A percentile compares a stretch with the other conserved stretches of the same genome.
These are phyloP conservation scores for Sebastes paucispinis DNA, from an alignment of 2,797 vertebrate genomes.

Conservation along the genomic window DNA sequence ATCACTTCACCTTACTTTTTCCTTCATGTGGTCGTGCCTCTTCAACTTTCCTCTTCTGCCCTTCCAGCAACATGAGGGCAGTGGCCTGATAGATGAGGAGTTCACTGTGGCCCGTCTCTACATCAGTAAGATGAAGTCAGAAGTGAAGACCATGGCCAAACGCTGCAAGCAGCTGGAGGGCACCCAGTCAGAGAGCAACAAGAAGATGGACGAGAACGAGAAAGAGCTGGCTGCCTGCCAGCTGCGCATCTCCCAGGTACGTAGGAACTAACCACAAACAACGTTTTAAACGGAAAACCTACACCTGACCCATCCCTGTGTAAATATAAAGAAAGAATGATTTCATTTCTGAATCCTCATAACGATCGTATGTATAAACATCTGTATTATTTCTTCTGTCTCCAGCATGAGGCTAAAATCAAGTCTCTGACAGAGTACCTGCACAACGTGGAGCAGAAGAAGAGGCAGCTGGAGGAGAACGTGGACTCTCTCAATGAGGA, in stretches of 20 bases:
- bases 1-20: neutral
- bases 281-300: neutral
- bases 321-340: neutral
- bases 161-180: conserved; percentile 95
- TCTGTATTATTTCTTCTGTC: neutral
- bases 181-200: conserved; percentile 93
- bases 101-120: conserved; percentile 96
- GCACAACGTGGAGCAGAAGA: conserved; percentile 98
- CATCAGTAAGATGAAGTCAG: conserved; percentile 98
- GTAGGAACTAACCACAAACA: fast-evolving
- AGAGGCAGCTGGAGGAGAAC: conserved; percentile 95
- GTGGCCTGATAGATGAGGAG: conserved; percentile 96
- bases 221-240: conserved; percentile 96
- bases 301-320: neutral
- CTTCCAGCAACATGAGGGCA: conserved; percentile 91
- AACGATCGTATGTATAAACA: neutral
- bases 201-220: conserved; percentile 96
- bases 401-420: conserved; percentile 96
- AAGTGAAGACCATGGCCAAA: conserved; percentile 97
- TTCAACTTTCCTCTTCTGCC: neutral
- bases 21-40: neutral
- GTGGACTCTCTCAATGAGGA: conserved; percentile 97
- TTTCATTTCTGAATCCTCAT: neutral
- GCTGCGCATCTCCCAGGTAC: conserved; percentile 94
- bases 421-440: conserved; percentile 97